Base-by-base conservation (phyloP, 2,888 invertebrate genomes). In the Aphidius colemani region DNA sequence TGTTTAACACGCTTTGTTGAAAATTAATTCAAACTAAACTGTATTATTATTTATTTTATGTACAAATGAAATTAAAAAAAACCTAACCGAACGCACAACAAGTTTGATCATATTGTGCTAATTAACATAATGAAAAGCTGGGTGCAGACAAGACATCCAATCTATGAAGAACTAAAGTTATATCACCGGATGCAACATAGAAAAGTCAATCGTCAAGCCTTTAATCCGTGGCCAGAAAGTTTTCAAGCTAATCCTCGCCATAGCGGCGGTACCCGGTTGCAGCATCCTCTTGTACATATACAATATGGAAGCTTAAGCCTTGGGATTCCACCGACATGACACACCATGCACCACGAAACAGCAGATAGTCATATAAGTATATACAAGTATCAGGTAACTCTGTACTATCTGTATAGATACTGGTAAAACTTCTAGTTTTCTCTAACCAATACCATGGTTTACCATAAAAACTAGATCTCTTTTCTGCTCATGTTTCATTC, bases 221-320 rank as follows among this genome's bases (percentile, higher is more conserved):
- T 82, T 82, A 82, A 81, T 81, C 82, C 80, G 76, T 70, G 79
- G 78, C 79, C 78, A 78, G 77, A 81, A 82, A 78, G 80, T 81
- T 81, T 75, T 79, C 81, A 45, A 46, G 77, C 81, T 82, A 81
- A 82, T 82, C 81, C 82, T 79, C 79, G 74, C 4, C 30, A 30
- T 30, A 30, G 64, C 65, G 67, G 65, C 62, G 63, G 63, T 59
- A 64, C 62, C 65, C 66, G 60, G 63, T 61, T 62, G 65, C 62
- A 64, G 58, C 56, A 39, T 57, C 53, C 63, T 62, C 71, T 75
- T 75, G 69, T 72, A 66, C 69, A 63, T 74, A 70, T 70, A 71
- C 13, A 18, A 18, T 18, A 18, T 18, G 13, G 69, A 69, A 70
- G 75, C 77, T 79, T 79, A 79, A 79, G 79, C 78, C 79, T 80